Percentiles rank a stretch among this genome's conserved stretches.
phyloP scores from a whole-genome alignment of 2,797 vertebrate genomes.

The Gila robusta region DNA sequence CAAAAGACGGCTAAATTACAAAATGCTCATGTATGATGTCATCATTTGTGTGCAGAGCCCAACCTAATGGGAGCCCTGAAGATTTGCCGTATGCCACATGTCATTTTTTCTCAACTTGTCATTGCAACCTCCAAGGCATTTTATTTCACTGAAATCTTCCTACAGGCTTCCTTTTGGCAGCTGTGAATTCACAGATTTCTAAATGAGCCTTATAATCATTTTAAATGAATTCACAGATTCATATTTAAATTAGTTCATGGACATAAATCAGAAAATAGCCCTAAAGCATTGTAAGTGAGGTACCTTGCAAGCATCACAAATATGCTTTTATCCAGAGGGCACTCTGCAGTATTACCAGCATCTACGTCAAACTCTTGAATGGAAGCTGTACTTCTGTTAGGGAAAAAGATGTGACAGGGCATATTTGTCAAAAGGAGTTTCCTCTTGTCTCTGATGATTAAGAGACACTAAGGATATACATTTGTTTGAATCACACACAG shows the following conservation, averaged over 20 bases:
- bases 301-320: conserved; percentile 22
- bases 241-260: conserved; percentile 17
- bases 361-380: conserved; percentile 34
- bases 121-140: conserved; percentile 9
- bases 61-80: not conserved
- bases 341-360: conserved; percentile 41
- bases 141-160: conserved; percentile 4
- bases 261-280: conserved; percentile 16
- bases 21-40: not conserved
- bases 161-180: conserved; percentile 25
- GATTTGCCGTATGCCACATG: not conserved
- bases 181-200: conserved; percentile 22
- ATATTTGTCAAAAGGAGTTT: conserved; percentile 64
- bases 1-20: not conserved
- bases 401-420: conserved; percentile 54
- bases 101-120: conserved; percentile 27
- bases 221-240: conserved; percentile 34
- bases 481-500: conserved; percentile 50
- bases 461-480: conserved; percentile 56
- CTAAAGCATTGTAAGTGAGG: conserved; percentile 20
- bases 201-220: conserved; percentile 40
- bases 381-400: conserved; percentile 49
- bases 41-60: not conserved
- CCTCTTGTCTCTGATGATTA: conserved; percentile 62
- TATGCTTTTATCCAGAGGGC: conserved; percentile 30